Conservation (phyloP, 2,113 vertebrate species). For the Parotia lawesii region DNA sequence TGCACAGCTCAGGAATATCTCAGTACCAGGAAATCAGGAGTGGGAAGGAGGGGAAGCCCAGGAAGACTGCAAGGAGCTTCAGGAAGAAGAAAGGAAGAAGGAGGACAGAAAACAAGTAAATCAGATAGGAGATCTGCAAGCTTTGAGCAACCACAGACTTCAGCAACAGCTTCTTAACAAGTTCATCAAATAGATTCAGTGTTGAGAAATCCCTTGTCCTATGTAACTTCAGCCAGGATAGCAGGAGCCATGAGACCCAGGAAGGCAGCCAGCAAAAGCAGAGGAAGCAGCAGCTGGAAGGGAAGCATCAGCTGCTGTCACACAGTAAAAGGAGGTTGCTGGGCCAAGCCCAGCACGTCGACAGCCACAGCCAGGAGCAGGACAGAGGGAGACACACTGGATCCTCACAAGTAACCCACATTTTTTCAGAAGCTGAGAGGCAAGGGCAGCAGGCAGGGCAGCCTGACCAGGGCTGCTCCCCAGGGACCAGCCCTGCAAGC, state of each 20-base stretch:
- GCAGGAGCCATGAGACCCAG: accelerated
- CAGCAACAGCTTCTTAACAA: not conserved
- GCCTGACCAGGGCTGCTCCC: not conserved
- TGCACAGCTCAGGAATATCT: not conserved
- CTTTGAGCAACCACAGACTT: not conserved
- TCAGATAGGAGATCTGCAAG: not conserved
- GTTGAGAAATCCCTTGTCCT: not conserved
- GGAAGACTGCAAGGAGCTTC: not conserved
- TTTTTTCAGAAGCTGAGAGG: not conserved
- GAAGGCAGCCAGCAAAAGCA: not conserved
- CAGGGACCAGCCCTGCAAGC: not conserved
- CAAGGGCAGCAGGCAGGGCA: not conserved
- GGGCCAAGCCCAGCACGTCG: not conserved
- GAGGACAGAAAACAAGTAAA: not conserved
- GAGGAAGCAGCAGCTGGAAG: not conserved
- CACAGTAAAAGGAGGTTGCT: not conserved
- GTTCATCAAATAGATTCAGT: not conserved
- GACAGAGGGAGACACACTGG: not conserved
- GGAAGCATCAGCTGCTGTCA: not conserved
- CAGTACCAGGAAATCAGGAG: not conserved
- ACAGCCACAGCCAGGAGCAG: not conserved
- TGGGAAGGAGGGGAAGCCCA: not conserved
- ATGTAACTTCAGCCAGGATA: accelerated
- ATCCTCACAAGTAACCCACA: not conserved
- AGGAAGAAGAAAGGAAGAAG: not conserved